Percentiles rank a stretch among this genome's conserved stretches.
These are phyloP conservation scores for Eupsittula cactorum DNA, from an alignment of 2,113 vertebrate species.

Conservation along the genomic window DNA sequence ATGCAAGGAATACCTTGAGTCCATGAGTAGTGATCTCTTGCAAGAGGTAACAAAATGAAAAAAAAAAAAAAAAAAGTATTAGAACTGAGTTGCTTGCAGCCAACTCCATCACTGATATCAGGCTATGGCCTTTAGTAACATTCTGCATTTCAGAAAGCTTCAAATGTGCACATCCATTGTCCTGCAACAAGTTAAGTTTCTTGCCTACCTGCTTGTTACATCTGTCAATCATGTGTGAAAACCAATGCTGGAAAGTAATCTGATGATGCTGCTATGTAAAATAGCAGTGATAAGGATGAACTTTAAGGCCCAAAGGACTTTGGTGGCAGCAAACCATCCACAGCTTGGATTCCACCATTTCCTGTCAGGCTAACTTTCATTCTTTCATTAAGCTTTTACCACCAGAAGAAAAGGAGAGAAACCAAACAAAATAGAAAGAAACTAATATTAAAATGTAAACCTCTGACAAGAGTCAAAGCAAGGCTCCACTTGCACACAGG, in stretches of 20 bases:
- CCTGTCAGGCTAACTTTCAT: background rate
- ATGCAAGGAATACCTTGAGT: background rate
- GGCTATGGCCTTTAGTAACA: background rate
- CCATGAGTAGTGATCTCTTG: background rate
- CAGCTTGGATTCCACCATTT: background rate
- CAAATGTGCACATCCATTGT: constrained; percentile 4
- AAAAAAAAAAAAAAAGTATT: background rate
- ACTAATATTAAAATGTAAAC: background rate
- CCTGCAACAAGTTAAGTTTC: background rate
- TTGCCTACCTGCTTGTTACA: constrained; percentile 46
- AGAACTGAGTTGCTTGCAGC: background rate
- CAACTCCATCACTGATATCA: background rate
- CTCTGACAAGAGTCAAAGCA: background rate
- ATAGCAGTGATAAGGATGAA: background rate
- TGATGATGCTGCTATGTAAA: background rate
- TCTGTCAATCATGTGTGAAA: constrained; percentile 43
- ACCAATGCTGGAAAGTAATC: background rate
- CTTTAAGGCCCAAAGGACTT: background rate
- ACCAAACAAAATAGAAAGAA: background rate
- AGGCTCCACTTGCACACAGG: background rate
- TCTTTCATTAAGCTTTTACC: background rate
- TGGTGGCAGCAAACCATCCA: background rate
- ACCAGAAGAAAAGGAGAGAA: background rate
- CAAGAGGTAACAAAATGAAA: background rate
- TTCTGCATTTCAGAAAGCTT: constrained; percentile 16